Base-by-base conservation (phyloP, 2,797 vertebrate species). In the Menidia menidia region DNA sequence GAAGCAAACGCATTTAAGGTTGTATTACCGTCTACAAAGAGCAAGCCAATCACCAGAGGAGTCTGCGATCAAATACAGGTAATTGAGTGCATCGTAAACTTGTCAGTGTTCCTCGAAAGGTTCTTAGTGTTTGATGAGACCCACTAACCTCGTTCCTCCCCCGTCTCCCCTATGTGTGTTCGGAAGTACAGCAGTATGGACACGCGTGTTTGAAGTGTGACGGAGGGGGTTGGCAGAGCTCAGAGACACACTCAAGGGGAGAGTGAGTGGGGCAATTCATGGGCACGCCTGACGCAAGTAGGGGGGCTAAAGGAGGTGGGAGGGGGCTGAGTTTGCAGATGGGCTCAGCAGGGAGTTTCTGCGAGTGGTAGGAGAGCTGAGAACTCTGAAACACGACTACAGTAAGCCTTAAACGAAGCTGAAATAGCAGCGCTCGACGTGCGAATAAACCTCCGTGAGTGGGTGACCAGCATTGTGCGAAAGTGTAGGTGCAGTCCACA, bases 11-110 rank as follows among this genome's bases (percentile, higher is more conserved):
- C 44, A 61, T 60, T 13, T 58, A 42, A 64, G 56, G 41, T 42
- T 57, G 58, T 30, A 25, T 62, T 52, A 64, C 58, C 42, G 68
- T 63, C 62, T 67, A 65, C 18, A 43, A 43, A 44, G 56, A 35
- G 52, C 50, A 75, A 83, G 71, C 73, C 77, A 80, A 83, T 84
- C 68, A 66, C 68, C 80, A 73, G 64, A 77, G 71, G 76, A 77
- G 75, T 83, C 83, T 76, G 85, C 91, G 90, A 91, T 93, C 80
- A 90, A 86, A 91, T 69, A 54, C 77, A 76, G 77, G 82, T 92
- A 93, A 94, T 89, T 92, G 88, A 90, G 82, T 80, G 80, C 81
- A 82, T 70, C 73, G 83, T 87, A 80, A 88, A 87, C 88, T 71
- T 85, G 81, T 86, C 86, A 82, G 80, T 44, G 47, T 68, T 82